A percentile compares a stretch with the other conserved stretches of the same genome.
These are phyloP conservation scores for Oophaga sylvatica DNA, from an alignment of 2,797 vertebrate species.

Conservation along the genomic window DNA sequence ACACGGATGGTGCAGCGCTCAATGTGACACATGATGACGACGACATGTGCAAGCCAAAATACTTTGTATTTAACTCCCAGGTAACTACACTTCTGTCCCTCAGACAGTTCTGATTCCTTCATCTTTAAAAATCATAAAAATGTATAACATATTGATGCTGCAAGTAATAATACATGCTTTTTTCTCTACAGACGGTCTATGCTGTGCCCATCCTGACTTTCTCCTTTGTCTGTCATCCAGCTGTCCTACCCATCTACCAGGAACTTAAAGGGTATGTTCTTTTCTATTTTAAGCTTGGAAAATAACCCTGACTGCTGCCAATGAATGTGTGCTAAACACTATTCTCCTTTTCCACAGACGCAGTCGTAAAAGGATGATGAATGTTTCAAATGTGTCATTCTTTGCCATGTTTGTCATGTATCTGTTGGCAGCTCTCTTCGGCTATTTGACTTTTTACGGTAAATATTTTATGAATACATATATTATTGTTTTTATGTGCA, in stretches of 20 bases:
- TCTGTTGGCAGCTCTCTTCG: slow-evolving; percentile 93
- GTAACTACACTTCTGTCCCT: slow-evolving; percentile 69
- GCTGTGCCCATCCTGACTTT: slow-evolving; percentile 95
- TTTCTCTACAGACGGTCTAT: slow-evolving; percentile 88
- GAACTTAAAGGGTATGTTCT: slow-evolving; percentile 89
- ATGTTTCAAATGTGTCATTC: slow-evolving; percentile 94
- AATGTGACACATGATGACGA: slow-evolving; percentile 75
- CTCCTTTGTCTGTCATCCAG: slow-evolving; percentile 96
- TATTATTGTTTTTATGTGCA: background rate
- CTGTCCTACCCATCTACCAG: slow-evolving; percentile 95
- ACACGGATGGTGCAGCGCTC: background rate
- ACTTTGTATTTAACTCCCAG: slow-evolving; percentile 94
- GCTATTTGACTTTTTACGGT: slow-evolving; percentile 97
- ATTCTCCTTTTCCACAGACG: slow-evolving; percentile 75
- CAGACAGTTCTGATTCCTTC: no score
- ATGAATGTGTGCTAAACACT: background rate
- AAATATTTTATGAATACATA: slow-evolving; percentile 64
- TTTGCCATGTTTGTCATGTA: slow-evolving; percentile 98
- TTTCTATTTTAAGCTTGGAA: slow-evolving; percentile 28
- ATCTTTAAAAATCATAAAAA: background rate
- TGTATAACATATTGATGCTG: background rate
- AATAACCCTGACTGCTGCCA: background rate
- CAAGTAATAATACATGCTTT: background rate
- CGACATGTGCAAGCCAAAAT: slow-evolving; percentile 85
- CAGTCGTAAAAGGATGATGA: slow-evolving; percentile 91